Evolutionary conservation across 2,888 invertebrate genomes (phyloP).

Genomic region (Chrysolina oricalcia): DNA sequence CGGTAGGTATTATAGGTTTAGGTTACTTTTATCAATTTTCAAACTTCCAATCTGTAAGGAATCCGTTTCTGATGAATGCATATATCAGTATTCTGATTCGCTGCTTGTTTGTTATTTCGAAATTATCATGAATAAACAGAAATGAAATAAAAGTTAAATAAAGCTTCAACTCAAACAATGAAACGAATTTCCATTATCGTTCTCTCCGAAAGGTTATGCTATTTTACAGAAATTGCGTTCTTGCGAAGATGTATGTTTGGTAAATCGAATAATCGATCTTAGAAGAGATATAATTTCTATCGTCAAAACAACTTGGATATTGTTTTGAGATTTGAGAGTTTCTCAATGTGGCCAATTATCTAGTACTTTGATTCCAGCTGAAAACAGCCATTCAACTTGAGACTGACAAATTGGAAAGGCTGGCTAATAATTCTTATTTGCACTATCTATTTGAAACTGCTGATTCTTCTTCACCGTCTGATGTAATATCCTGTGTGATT

Average conservation of each 20-base stretch:
- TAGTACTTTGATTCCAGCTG: no score
- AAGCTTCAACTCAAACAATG: not conserved
- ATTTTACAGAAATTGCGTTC: not conserved
- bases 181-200: not conserved
- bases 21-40: not conserved
- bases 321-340: not conserved
- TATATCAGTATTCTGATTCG: not conserved
- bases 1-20: no score
- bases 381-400: no score
- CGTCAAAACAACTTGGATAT: not conserved
- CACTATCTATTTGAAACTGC: no score
- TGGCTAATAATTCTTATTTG: no score
- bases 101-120: not conserved
- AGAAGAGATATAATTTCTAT: not conserved
- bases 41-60: not conserved
- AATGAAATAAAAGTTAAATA: not conserved
- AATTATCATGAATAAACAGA: not conserved
- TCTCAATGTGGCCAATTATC: not conserved
- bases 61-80: not conserved
- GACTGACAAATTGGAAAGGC: no score
- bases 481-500: no score
- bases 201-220: not conserved
- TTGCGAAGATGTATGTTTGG: not conserved
- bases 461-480: no score
- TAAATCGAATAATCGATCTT: not conserved